Conservation (phyloP, 1,140 invertebrate species). For the Triops cancriformis region DNA sequence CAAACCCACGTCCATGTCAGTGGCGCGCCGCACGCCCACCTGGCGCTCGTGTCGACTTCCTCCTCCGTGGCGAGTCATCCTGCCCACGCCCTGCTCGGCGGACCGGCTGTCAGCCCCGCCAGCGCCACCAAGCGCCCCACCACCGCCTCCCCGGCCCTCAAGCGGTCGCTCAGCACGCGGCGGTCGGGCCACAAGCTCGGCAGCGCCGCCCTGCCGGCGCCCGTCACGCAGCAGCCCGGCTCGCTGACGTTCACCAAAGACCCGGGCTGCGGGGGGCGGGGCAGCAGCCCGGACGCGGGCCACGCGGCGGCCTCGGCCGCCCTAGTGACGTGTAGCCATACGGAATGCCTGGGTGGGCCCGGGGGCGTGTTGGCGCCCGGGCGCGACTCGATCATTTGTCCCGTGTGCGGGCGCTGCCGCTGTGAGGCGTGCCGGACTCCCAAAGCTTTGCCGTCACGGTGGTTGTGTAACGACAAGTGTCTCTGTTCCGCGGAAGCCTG, state of each 20-base stretch:
- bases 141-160: conserved; percentile 28
- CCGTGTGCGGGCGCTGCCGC: conserved; percentile 70
- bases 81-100: conserved; percentile 34
- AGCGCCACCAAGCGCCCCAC: conserved; percentile 34
- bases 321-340: conserved; percentile 31
- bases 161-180: conserved; percentile 21
- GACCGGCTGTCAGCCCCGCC: conserved; percentile 32
- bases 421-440: conserved; percentile 79
- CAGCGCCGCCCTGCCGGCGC: conserved; percentile 9
- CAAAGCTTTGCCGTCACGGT: conserved; percentile 68
- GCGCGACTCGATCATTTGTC: conserved; percentile 62
- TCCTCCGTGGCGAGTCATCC: conserved; percentile 27
- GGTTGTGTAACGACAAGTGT: conserved; percentile 78
- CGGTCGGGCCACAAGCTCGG: background rate
- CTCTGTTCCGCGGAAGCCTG: conserved; percentile 74
- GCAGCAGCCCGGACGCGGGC: conserved; percentile 47
- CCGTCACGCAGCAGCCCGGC: conserved; percentile 31
- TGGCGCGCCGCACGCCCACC: conserved; percentile 35
- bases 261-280: conserved; percentile 40
- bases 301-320: conserved; percentile 45
- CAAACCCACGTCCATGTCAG: conserved; percentile 33
- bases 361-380: conserved; percentile 37
- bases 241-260: conserved; percentile 33
- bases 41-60: conserved; percentile 34
- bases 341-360: conserved; percentile 30